Conservation (phyloP, 2,888 invertebrate species). For the Cantharis nigra region DNA sequence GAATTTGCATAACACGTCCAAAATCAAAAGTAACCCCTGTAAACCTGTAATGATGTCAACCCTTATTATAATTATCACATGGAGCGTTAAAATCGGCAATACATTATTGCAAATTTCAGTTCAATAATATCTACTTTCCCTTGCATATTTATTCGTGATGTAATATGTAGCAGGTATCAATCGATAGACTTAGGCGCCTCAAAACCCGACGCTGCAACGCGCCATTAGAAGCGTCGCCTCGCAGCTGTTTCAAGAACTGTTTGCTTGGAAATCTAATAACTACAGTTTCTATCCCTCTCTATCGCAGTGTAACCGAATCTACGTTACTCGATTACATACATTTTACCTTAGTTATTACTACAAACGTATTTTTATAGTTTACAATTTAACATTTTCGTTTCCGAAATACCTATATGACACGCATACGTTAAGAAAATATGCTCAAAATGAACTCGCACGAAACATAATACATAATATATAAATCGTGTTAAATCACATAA, state of each 20-base stretch:
- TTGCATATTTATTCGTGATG: constrained; percentile 25
- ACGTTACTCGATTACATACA: constrained; percentile 9
- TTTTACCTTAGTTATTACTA: not conserved
- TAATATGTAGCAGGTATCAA: constrained; percentile 38
- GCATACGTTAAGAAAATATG: not conserved
- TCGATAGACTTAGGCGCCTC: constrained; percentile 51
- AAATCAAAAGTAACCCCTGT: not conserved
- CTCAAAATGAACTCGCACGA: not conserved
- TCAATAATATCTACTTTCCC: not conserved
- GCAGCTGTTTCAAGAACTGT: constrained; percentile 54
- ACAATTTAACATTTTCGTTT: not conserved
- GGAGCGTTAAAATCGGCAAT: not conserved
- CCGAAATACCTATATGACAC: not conserved
- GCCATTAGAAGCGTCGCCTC: constrained; percentile 49
- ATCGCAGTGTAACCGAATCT: constrained; percentile 30
- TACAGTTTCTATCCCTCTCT: constrained; percentile 40
- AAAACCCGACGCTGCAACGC: constrained; percentile 40
- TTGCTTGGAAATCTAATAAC: constrained; percentile 54
- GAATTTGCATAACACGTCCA: not conserved
- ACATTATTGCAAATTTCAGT: not conserved
- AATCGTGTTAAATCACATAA: not conserved
- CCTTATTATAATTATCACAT: not conserved
- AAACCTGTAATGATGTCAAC: not conserved
- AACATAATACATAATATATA: not conserved
- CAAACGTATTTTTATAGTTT: not conserved